Conservation (phyloP, 1,140 invertebrate species). For the Muscidifurax raptorellus region DNA sequence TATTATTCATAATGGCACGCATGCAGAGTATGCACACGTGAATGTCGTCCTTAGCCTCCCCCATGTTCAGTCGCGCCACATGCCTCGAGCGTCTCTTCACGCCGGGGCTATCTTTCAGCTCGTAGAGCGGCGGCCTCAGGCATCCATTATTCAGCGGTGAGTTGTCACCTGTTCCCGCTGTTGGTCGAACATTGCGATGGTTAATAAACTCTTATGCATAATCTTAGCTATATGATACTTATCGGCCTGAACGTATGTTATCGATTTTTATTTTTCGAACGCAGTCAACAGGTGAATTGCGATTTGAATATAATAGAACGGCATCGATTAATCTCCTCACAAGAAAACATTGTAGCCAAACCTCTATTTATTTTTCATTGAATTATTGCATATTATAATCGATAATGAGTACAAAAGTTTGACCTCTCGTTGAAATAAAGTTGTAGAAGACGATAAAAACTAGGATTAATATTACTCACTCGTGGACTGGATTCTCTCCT, state of each 20-base stretch:
- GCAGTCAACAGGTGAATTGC: no score
- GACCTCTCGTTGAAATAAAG: no score
- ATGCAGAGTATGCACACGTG: slow-evolving; percentile 99
- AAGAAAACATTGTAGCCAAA: no score
- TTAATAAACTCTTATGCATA: no score
- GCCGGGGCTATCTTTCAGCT: slow-evolving; percentile 82
- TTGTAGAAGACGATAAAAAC: not conserved
- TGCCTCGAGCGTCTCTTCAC: slow-evolving; percentile 87
- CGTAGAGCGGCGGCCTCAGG: slow-evolving; percentile 78
- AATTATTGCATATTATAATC: no score
- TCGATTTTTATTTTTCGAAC: no score
- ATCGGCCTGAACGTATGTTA: no score
- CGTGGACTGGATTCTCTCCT: slow-evolving; percentile 78
- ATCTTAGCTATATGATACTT: no score
- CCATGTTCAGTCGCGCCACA: slow-evolving; percentile 95
- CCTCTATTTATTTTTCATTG: no score
- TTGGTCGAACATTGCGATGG: slow-evolving; percentile 46
- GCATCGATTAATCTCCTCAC: no score
- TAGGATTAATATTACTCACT: slow-evolving; percentile 50
- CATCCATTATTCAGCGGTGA: slow-evolving; percentile 76
- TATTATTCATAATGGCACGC: slow-evolving; percentile 99
- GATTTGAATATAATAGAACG: no score
- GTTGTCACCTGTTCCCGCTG: slow-evolving; percentile 66
- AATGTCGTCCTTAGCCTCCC: slow-evolving; percentile 98
- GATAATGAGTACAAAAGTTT: no score